Evolutionary conservation across 2,888 invertebrate genomes (phyloP).

Genomic region (Dendrolimus houi): DNA sequence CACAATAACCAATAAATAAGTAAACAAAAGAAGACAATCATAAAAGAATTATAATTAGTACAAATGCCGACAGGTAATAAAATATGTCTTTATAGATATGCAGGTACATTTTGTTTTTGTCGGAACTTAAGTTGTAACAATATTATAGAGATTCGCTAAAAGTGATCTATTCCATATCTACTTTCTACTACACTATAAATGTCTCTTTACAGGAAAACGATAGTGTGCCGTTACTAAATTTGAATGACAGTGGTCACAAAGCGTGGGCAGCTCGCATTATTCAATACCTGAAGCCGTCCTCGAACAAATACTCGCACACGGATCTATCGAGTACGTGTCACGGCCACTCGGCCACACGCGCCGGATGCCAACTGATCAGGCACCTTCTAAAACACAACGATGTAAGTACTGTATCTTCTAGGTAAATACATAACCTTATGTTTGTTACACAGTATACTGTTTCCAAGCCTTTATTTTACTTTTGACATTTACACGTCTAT

Average conservation of each 20-base stretch:
- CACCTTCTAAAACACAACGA: slow-evolving; percentile 82
- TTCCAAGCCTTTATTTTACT: too few species aligned
- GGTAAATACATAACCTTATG: background rate
- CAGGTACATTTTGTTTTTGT: too few species aligned
- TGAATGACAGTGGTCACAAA: slow-evolving; percentile 60
- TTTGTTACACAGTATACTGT: background rate
- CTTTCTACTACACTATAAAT: too few species aligned
- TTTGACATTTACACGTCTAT: too few species aligned
- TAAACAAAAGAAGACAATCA: too few species aligned
- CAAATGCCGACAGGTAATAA: too few species aligned
- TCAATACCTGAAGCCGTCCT: slow-evolving; percentile 91
- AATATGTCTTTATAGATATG: too few species aligned
- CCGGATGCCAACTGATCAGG: slow-evolving; percentile 84
- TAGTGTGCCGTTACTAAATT: slow-evolving; percentile 39
- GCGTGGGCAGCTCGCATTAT: slow-evolving; percentile 81
- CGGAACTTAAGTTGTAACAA: too few species aligned
- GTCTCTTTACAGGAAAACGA: slow-evolving; percentile 45
- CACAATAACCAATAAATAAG: too few species aligned
- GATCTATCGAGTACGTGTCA: slow-evolving; percentile 79
- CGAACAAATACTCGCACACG: slow-evolving; percentile 90
- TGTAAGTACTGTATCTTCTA: slow-evolving; percentile 44
- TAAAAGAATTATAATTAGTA: too few species aligned
- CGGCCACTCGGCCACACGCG: slow-evolving; percentile 79
- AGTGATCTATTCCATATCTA: too few species aligned
- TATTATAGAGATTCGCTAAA: too few species aligned